Evolutionary conservation across 2,113 vertebrate species (phyloP).

Genomic region (Lasiurus cinereus): DNA sequence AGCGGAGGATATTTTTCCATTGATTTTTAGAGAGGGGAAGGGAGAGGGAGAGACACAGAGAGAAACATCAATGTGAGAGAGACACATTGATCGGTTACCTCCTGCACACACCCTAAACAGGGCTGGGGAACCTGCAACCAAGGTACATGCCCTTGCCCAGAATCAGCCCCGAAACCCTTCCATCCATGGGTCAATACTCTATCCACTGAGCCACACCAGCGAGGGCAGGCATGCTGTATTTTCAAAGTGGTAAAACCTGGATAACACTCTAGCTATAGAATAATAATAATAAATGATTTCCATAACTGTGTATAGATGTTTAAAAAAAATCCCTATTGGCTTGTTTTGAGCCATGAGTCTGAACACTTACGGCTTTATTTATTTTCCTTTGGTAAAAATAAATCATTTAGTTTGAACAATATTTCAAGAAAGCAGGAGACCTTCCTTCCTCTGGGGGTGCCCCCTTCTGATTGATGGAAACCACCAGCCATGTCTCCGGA

Average conservation of each 20-base stretch:
- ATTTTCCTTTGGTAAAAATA: slow-evolving; percentile 69
- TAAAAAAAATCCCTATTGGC: not conserved
- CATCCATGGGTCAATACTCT: no score
- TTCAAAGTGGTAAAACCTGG: slow-evolving; percentile 37
- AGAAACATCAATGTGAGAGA: no score
- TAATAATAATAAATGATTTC: slow-evolving; percentile 36
- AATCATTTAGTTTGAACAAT: slow-evolving; percentile 47
- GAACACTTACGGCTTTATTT: not conserved
- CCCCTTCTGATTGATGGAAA: slow-evolving; percentile 77
- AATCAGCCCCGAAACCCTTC: no score
- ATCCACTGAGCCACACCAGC: no score
- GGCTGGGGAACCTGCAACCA: no score
- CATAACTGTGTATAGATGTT: not conserved
- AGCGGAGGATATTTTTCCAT: no score
- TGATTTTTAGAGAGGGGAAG: no score
- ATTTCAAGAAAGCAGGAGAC: slow-evolving; percentile 61
- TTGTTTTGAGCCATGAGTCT: slow-evolving; percentile 36
- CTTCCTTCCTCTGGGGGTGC: slow-evolving; percentile 62
- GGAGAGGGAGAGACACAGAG: no score
- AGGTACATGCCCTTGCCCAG: no score
- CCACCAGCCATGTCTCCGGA: slow-evolving; percentile 80
- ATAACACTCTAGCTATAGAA: not conserved
- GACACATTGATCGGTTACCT: no score
- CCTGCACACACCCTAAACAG: no score
- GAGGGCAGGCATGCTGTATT: not conserved